phyloP scores from a whole-genome alignment of 2,888 invertebrate genomes.

The Hydraecia micacea region DNA sequence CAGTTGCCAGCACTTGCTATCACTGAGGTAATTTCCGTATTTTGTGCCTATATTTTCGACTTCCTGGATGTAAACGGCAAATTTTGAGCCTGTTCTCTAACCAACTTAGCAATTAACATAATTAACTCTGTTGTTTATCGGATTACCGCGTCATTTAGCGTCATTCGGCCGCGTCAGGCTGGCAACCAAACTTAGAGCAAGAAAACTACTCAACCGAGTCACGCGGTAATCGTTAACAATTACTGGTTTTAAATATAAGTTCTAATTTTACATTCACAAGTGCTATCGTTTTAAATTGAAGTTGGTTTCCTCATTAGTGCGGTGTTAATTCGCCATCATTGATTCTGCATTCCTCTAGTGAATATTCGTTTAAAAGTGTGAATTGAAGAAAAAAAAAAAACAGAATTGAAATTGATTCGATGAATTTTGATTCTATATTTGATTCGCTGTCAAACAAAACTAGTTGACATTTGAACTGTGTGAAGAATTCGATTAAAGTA shows the following conservation, averaged over 20 bases:
- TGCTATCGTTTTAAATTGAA: slow-evolving; percentile 39
- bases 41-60: neutral
- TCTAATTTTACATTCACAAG: slow-evolving; percentile 61
- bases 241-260: slow-evolving; percentile 50
- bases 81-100: slow-evolving; percentile 30
- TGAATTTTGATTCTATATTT: neutral
- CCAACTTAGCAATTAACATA: slow-evolving; percentile 38
- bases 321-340: slow-evolving; percentile 36
- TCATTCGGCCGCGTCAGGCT: slow-evolving; percentile 28
- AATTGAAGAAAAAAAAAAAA: slow-evolving; percentile 21
- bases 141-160: slow-evolving; percentile 54
- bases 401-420: slow-evolving; percentile 9
- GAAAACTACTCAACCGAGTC: slow-evolving; percentile 32
- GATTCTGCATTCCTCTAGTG: slow-evolving; percentile 22
- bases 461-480: neutral
- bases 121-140: slow-evolving; percentile 56
- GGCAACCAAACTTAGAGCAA: slow-evolving; percentile 37
- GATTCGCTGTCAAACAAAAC: neutral
- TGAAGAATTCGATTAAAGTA: neutral
- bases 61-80: slow-evolving; percentile 39
- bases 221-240: slow-evolving; percentile 52
- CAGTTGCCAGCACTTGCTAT: too few species aligned
- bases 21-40: neutral
- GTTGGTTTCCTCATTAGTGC: slow-evolving; percentile 35
- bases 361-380: slow-evolving; percentile 13